phyloP scores from a whole-genome alignment of 2,888 invertebrate genomes.

The Sphaerophoria taeniata region DNA sequence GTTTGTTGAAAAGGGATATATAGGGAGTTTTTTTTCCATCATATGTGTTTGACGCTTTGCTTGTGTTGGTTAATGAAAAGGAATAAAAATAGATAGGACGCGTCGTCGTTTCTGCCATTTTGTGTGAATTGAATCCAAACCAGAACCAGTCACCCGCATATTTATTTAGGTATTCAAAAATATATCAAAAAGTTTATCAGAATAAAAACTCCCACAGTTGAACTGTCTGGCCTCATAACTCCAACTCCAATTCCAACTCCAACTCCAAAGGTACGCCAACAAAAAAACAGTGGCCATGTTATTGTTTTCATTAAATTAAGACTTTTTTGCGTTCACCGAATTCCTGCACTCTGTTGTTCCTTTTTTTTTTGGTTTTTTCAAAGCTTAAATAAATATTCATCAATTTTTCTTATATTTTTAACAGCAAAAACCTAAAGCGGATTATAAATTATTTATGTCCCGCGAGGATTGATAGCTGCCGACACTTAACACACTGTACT shows the following conservation, averaged over 20 bases:
- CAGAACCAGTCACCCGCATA: slow-evolving; percentile 22
- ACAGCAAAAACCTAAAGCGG: slow-evolving; percentile 46
- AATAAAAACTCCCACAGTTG: neutral
- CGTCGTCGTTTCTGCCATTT: slow-evolving; percentile 56
- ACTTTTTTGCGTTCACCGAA: slow-evolving; percentile 54
- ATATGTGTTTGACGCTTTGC: neutral
- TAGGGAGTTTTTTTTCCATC: no score
- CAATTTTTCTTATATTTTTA: slow-evolving; percentile 12
- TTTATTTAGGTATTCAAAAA: neutral
- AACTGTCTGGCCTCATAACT: neutral
- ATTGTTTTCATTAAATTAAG: slow-evolving; percentile 51
- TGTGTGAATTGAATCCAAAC: slow-evolving; percentile 40
- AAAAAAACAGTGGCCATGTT: slow-evolving; percentile 26
- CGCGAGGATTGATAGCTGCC: slow-evolving; percentile 63
- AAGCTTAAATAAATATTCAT: slow-evolving; percentile 66
- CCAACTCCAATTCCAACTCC: neutral
- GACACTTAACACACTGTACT: slow-evolving; percentile 61
- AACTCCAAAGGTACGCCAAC: neutral
- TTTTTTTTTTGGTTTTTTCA: slow-evolving; percentile 20
- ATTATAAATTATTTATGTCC: slow-evolving; percentile 70
- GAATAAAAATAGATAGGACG: slow-evolving; percentile 8
- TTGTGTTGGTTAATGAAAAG: neutral
- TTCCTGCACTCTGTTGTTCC: slow-evolving; percentile 47
- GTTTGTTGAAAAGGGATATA: no score
- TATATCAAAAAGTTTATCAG: neutral